Evolutionary conservation across 2,113 vertebrate genomes (phyloP).

Genomic region (Periophthalmus modestus): DNA sequence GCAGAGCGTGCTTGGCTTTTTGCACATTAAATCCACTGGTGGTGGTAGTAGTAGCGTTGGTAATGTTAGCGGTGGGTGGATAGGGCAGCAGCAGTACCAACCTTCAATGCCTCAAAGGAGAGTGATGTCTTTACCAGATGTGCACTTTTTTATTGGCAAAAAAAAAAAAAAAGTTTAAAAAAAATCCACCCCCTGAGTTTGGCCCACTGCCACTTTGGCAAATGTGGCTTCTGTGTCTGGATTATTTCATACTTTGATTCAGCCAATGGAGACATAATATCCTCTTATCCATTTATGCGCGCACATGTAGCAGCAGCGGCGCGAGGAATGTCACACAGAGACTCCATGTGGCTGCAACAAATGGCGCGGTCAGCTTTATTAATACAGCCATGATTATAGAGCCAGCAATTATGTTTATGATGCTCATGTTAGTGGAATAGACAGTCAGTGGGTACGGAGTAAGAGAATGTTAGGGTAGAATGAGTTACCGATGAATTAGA

Average conservation of each 20-base stretch:
- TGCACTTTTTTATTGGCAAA: slow-evolving; percentile 65
- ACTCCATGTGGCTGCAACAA: slow-evolving; percentile 32
- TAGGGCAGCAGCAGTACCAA: slow-evolving; percentile 24
- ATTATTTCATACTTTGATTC: slow-evolving; percentile 61
- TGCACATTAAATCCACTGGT: slow-evolving; percentile 52
- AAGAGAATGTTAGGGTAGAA: slow-evolving; percentile 1
- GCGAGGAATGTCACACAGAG: slow-evolving; percentile 40
- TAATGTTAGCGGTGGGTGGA: slow-evolving; percentile 7
- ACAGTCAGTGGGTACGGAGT: slow-evolving; percentile 7
- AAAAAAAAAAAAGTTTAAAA: slow-evolving; percentile 55
- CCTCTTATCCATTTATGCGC: slow-evolving; percentile 42
- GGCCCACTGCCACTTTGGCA: slow-evolving; percentile 47
- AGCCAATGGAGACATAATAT: slow-evolving; percentile 50
- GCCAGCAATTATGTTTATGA: slow-evolving; percentile 55
- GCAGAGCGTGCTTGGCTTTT: slow-evolving; percentile 51
- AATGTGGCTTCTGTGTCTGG: slow-evolving; percentile 34
- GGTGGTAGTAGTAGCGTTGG: slow-evolving; percentile 20
- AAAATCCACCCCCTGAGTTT: slow-evolving; percentile 40
- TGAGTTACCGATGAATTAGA: background rate
- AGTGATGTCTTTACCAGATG: slow-evolving; percentile 70
- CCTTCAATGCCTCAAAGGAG: slow-evolving; percentile 67
- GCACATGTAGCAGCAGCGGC: slow-evolving; percentile 39
- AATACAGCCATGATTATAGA: slow-evolving; percentile 50
- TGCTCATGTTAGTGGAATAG: slow-evolving; percentile 48
- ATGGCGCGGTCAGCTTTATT: slow-evolving; percentile 28